Conservation (phyloP, 2,888 invertebrate species). For the Germaria angustata region DNA sequence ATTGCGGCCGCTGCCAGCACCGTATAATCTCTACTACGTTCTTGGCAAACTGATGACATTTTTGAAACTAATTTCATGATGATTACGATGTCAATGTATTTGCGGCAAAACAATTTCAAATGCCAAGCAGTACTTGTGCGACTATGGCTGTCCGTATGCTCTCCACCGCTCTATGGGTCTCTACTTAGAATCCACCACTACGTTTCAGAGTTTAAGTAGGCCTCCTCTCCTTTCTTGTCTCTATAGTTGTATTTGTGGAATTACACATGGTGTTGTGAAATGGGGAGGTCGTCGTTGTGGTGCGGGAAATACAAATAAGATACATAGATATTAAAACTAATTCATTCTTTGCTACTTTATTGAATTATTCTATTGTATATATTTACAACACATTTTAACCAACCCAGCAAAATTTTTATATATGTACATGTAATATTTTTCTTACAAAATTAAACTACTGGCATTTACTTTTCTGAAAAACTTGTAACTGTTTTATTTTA, state of each 20-base stretch:
- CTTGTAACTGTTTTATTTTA: too few relatives aligned
- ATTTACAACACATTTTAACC: not conserved
- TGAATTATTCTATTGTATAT: conserved; percentile 30
- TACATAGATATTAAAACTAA: conserved; percentile 27
- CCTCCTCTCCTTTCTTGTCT: conserved; percentile 16
- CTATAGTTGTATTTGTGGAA: conserved; percentile 32
- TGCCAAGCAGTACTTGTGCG: conserved; percentile 32
- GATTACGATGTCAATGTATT: conserved; percentile 14
- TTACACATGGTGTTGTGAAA: too few relatives aligned
- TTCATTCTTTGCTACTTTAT: conserved; percentile 33
- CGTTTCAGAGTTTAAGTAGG: conserved; percentile 16
- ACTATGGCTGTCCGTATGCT: conserved; percentile 31
- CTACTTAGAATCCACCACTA: conserved; percentile 48
- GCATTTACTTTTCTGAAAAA: too few relatives aligned
- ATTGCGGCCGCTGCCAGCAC: conserved; percentile 31
- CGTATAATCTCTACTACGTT: conserved; percentile 32
- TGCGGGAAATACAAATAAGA: not conserved
- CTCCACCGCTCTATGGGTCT: conserved; percentile 49
- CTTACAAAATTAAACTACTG: too few relatives aligned
- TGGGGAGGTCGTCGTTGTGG: too few relatives aligned
- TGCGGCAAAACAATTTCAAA: conserved; percentile 36
- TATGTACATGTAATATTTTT: not conserved
- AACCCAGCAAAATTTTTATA: conserved; percentile 9
- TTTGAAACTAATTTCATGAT: conserved; percentile 55
- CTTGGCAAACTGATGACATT: conserved; percentile 54